Conservation (phyloP, 2,888 invertebrate genomes). For the Sinohyriopsis cumingii region DNA sequence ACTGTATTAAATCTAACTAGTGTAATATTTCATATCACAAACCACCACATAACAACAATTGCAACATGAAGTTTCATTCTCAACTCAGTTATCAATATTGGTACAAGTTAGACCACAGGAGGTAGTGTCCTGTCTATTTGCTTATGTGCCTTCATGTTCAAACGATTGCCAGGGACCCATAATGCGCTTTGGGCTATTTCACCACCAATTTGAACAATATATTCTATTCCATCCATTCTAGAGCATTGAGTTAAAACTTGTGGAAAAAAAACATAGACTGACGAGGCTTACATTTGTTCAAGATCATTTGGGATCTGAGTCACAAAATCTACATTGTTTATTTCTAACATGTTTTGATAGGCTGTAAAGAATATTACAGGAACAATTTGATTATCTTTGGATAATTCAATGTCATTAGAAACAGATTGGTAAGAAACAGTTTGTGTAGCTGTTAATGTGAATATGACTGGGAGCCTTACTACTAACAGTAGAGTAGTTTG, state of each 20-base stretch:
- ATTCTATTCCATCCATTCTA: constrained; percentile 7
- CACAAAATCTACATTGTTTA: too few species aligned
- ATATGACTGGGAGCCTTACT: constrained; percentile 1
- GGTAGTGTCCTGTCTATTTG: constrained; percentile 4
- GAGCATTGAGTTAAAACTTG: constrained; percentile 9
- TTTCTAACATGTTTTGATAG: too few species aligned
- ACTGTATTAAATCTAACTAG: too few species aligned
- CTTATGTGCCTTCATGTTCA: background rate
- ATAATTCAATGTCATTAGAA: background rate
- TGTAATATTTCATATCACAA: too few species aligned
- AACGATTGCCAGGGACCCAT: constrained; percentile 11
- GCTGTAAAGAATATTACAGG: too few species aligned
- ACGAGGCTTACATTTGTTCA: background rate
- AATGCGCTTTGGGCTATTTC: constrained; percentile 12
- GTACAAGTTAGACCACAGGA: constrained; percentile 1
- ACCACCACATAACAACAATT: too few species aligned
- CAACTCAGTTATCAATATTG: too few species aligned
- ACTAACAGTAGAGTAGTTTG: constrained; percentile 11
- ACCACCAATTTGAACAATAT: constrained; percentile 9
- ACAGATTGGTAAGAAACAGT: background rate
- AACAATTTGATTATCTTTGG: too few species aligned
- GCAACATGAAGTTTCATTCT: too few species aligned
- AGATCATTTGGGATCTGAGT: background rate
- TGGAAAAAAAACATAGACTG: background rate
- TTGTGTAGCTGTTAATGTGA: constrained; percentile 8